phyloP scores from a whole-genome alignment of 92 coral and sea anemone species.

The Zoanthus sociatus region DNA sequence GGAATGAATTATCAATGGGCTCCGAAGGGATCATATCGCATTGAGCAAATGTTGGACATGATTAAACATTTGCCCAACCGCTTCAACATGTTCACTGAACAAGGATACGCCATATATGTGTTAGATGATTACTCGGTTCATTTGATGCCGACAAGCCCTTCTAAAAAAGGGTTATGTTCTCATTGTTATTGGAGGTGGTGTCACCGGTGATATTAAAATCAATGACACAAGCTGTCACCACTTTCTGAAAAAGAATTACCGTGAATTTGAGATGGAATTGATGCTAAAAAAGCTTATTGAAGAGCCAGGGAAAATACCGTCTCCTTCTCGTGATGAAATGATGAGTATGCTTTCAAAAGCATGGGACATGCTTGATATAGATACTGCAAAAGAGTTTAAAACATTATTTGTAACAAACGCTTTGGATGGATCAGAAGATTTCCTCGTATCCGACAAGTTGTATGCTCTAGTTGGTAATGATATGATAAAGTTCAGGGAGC shows the following conservation, averaged over 20 bases:
- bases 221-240: not conserved
- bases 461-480: slow-evolving; percentile 1
- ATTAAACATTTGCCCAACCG: slow-evolving; percentile 32
- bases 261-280: slow-evolving; percentile 1
- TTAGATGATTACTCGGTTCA: slow-evolving; percentile 15
- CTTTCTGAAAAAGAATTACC: slow-evolving; percentile 11
- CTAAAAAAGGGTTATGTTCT: not conserved
- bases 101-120: slow-evolving; percentile 15
- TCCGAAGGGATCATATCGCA: slow-evolving; percentile 14
- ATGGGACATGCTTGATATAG: not conserved
- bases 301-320: not conserved
- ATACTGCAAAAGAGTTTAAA: not conserved
- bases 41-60: slow-evolving; percentile 24
- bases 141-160: slow-evolving; percentile 6
- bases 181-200: not conserved
- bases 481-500: slow-evolving; percentile 3
- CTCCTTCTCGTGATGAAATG: slow-evolving; percentile 7
- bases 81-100: slow-evolving; percentile 27
- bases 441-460: slow-evolving; percentile 12
- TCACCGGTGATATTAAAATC: slow-evolving; percentile 11
- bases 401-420: not conserved
- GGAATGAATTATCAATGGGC: not conserved
- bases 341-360: not conserved
- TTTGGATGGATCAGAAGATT: slow-evolving; percentile 6
- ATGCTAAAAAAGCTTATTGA: not conserved